phyloP scores from a whole-genome alignment of 2,113 vertebrate genomes.

The Pao palembangensis region DNA sequence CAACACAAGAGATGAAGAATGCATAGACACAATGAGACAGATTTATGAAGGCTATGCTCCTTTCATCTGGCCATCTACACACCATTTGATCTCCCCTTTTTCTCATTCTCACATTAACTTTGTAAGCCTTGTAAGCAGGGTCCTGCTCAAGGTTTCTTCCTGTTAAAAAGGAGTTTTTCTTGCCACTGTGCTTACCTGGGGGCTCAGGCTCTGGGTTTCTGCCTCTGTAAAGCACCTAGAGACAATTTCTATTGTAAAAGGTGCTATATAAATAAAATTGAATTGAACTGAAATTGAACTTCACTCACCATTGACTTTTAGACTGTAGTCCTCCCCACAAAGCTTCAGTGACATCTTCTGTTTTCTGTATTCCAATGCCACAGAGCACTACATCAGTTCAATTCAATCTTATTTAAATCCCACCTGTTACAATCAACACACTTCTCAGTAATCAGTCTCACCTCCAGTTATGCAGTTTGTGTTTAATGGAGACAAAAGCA shows the following conservation, averaged over 20 bases:
- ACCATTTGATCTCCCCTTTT: slow-evolving; percentile 29
- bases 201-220: no score
- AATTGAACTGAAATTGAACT: no score
- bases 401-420: no score
- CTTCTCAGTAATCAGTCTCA: neutral
- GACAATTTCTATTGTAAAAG: no score
- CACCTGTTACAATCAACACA: no score
- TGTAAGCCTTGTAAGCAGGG: no score
- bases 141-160: no score
- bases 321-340: slow-evolving; percentile 18
- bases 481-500: slow-evolving; percentile 6
- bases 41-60: slow-evolving; percentile 30
- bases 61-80: slow-evolving; percentile 26
- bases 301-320: slow-evolving; percentile 13
- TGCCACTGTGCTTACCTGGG: no score
- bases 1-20: slow-evolving; percentile 12
- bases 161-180: no score
- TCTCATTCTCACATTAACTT: slow-evolving; percentile 1
- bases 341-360: slow-evolving; percentile 8
- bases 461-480: slow-evolving; percentile 10
- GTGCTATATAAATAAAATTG: no score
- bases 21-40: slow-evolving; percentile 24
- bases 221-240: no score
- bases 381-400: neutral
- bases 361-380: slow-evolving; percentile 22